Evolutionary conservation across 2,888 invertebrate species (phyloP).

Genomic region (Drosophila birchii): DNA sequence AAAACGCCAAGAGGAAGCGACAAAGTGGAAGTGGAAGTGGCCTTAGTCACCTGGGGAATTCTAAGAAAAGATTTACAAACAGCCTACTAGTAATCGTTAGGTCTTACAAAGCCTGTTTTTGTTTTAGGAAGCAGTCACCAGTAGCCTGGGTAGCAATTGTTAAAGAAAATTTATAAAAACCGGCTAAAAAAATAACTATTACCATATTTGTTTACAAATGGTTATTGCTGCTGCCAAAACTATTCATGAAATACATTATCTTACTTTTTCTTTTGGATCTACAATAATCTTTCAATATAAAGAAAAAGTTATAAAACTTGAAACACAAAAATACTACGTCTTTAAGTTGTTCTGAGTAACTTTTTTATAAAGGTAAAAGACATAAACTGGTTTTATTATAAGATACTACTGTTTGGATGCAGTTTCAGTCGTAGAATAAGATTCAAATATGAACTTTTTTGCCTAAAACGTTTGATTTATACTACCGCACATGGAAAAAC

Average conservation of each 20-base stretch:
- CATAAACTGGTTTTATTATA: not conserved
- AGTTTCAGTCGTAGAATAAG: not conserved
- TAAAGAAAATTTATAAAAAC: not conserved
- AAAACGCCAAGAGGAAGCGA: conserved; percentile 65
- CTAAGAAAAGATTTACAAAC: conserved; percentile 30
- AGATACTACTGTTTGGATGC: not conserved
- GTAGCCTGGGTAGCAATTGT: not conserved
- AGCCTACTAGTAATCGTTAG: conserved; percentile 9
- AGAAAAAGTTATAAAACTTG: not conserved
- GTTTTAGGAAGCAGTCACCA: not conserved
- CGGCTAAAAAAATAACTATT: not conserved
- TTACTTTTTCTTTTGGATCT: not conserved
- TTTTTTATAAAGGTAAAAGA: not conserved
- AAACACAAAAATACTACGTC: not conserved
- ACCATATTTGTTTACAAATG: not conserved
- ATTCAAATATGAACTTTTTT: not conserved
- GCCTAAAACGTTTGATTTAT: not conserved
- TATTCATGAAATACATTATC: not conserved
- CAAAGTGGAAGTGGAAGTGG: conserved; percentile 71
- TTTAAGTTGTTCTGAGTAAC: not conserved
- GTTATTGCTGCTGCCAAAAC: not conserved
- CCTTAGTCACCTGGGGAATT: conserved; percentile 65
- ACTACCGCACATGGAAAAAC: no score
- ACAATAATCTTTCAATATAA: not conserved
- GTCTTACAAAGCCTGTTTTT: conserved; percentile 5